Percentiles rank a stretch among this genome's conserved stretches.
Evolutionary conservation across 1,140 invertebrate species (phyloP).

Genomic region (Drosophila carrolli): DNA sequence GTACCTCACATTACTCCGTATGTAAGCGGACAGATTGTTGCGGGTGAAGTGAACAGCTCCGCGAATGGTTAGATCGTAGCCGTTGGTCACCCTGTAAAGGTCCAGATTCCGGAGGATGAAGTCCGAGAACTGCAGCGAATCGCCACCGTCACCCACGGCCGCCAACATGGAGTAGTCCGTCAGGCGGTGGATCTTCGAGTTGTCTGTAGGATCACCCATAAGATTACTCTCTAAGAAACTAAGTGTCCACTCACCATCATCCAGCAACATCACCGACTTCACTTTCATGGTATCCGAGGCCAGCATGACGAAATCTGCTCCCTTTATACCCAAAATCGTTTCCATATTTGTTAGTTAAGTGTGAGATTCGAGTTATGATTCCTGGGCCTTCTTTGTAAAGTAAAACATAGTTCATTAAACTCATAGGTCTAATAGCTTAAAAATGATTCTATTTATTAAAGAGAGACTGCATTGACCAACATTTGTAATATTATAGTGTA

Average conservation of each 20-base stretch:
- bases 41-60: conserved; percentile 96
- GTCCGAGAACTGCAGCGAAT: conserved; percentile 93
- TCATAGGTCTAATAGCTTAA: no score
- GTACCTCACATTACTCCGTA: conserved; percentile 89
- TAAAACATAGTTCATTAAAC: no score
- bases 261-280: background rate
- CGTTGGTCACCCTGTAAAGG: conserved; percentile 98
- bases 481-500: no score
- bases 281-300: conserved; percentile 22
- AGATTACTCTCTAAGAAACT: background rate
- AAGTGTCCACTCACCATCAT: conserved; percentile 18
- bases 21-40: conserved; percentile 93
- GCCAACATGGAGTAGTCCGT: conserved; percentile 7
- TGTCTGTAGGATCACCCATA: conserved; percentile 2
- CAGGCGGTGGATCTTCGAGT: conserved; percentile 15
- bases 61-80: conserved; percentile 95
- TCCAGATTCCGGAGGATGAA: conserved; percentile 98
- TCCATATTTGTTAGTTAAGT: conserved; percentile 26
- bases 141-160: conserved; percentile 2
- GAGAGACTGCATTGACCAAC: no score
- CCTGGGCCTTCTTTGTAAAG: background rate
- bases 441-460: no score
- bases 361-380: background rate
- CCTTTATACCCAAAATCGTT: conserved; percentile 44
- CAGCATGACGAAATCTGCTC: conserved; percentile 40